Percentiles rank a stretch among this genome's conserved stretches.
Evolutionary conservation across 2,113 vertebrate species (phyloP).

Genomic region (Camarhynchus parvulus): DNA sequence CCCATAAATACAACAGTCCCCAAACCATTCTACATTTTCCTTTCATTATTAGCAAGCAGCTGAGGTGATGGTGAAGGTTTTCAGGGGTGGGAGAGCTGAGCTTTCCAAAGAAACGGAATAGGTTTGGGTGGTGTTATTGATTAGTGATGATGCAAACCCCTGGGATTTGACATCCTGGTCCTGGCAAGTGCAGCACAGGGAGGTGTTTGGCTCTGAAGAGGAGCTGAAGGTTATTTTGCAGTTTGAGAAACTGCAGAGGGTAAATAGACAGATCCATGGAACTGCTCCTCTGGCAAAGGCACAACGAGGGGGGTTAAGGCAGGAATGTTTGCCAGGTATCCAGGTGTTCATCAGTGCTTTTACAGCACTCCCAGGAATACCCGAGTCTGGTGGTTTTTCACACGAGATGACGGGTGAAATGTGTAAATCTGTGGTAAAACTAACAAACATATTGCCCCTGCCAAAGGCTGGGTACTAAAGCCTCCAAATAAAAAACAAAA

Average conservation of each 20-base stretch:
- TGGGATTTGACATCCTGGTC: not conserved
- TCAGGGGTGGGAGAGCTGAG: not conserved
- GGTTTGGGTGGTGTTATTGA: not conserved
- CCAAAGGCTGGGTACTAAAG: not conserved
- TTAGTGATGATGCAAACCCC: not conserved
- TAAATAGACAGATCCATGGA: not conserved
- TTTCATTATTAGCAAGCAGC: not conserved
- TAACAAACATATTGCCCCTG: rapidly evolving
- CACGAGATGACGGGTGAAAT: rapidly evolving
- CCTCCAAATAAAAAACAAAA: not conserved
- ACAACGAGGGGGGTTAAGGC: not conserved
- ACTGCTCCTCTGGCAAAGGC: not conserved
- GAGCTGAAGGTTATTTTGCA: not conserved
- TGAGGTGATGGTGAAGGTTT: not conserved
- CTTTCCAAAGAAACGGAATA: not conserved
- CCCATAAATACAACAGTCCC: too few species aligned
- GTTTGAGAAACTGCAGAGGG: not conserved
- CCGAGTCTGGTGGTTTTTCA: not conserved
- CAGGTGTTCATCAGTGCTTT: not conserved
- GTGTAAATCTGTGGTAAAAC: not conserved
- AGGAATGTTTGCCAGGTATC: not conserved
- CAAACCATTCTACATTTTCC: rapidly evolving
- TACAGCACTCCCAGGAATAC: not conserved
- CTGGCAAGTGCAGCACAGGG: not conserved
- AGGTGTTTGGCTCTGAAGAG: not conserved